Percentiles rank a stretch among this genome's conserved stretches.
These are phyloP conservation scores for Nerophis ophidion DNA, from an alignment of 2,113 vertebrate species.

Conservation along the genomic window DNA sequence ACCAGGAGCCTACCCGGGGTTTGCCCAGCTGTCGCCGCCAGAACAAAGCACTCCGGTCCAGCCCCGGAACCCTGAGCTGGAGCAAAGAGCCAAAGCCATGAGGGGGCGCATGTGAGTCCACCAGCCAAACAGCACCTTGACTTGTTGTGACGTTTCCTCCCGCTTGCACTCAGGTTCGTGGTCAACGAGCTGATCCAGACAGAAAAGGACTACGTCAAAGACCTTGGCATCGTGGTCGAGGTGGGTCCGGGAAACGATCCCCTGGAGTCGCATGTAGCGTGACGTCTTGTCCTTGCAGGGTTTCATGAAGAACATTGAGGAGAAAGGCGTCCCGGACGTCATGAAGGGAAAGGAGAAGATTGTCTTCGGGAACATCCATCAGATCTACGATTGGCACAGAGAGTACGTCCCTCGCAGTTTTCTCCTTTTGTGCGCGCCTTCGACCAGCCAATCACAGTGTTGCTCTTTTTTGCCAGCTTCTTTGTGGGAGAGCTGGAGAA, in stretches of 20 bases:
- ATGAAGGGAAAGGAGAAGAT: constrained; percentile 99
- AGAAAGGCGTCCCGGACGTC: constrained; percentile 91
- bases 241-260: constrained; percentile 50
- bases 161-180: constrained; percentile 80
- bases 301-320: constrained; percentile 93
- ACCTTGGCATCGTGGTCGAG: constrained; percentile 94
- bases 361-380: constrained; percentile 97
- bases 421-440: no score
- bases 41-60: constrained; percentile 69
- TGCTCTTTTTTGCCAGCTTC: constrained; percentile 72
- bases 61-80: constrained; percentile 86
- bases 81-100: constrained; percentile 94
- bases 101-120: constrained; percentile 90
- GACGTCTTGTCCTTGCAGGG: constrained; percentile 64
- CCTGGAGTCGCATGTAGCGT: background rate
- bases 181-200: constrained; percentile 95
- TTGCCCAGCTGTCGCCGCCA: constrained; percentile 73
- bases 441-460: background rate
- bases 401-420: constrained; percentile 68
- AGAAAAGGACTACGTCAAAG: constrained; percentile 97
- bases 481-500: constrained; percentile 94
- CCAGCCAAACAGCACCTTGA: no score
- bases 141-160: background rate
- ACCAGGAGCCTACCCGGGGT: constrained; percentile 79
- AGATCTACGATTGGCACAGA: constrained; percentile 98